Base-by-base conservation (phyloP, 2,113 vertebrate species). In the Crotalus horridus region DNA sequence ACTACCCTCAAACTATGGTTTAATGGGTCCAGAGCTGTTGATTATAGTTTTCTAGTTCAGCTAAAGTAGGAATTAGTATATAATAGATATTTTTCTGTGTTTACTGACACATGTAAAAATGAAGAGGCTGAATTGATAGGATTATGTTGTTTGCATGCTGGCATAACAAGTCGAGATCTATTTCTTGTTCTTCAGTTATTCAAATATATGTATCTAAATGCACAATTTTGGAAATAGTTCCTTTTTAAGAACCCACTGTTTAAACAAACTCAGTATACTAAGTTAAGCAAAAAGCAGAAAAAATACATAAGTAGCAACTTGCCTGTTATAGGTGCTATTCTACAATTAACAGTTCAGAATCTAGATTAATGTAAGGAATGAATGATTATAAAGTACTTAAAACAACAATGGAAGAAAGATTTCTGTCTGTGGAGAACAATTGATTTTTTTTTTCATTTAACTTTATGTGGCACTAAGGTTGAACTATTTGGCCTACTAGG, bases 401-500 rank as follows among this genome's bases (percentile, higher is more conserved):
- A 13, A 4, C 2, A 56, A 87, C 11, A 91, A 33, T 33, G 26
- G 7, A 92, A n/a, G n/a, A 92, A 20, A 39, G 69, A 29, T 7
- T 85, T 29, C 4, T 8, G 2, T 85, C 33, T 87, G 43, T 9
- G 58, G 7, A 59, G 24, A 20, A 17, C 39, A 4, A n/a, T 3
- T 86, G 55, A 86, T 21, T 12, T 43, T 24, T 81, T 81, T 24
- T 24, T 23, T 33, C 15, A 53, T 51, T 61, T 53, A 33, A 61
- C 26, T 55, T n/a, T 48, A 23, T 51, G 9, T 33, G 29, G 33
- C 29, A 33, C 26, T 39, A 7, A 23, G 39, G 4, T 81, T 20
- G 24, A 89, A 11, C 10, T 24, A 58, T 74, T 51, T 90, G 33
- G 54, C 54, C 39, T 39, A 43, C 69, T 95, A 61, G 94, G 92